phyloP scores from a whole-genome alignment of 1,140 invertebrate genomes.

The Anoplophora glabripennis region DNA sequence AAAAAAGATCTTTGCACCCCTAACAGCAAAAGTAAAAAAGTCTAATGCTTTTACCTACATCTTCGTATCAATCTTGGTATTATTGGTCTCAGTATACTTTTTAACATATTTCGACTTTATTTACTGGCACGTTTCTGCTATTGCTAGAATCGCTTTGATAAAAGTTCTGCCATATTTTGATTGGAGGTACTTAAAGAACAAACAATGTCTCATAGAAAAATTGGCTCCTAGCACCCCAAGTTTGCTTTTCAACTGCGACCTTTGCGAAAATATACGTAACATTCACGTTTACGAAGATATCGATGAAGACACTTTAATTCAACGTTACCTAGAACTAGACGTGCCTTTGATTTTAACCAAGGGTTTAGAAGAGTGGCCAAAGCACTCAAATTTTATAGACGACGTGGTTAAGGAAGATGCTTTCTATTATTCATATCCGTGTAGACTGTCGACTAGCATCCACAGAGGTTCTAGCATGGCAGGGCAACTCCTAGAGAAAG shows the following conservation, averaged over 20 bases:
- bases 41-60: slow-evolving; percentile 6
- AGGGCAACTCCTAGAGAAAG: slow-evolving; percentile 24
- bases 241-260: slow-evolving; percentile 42
- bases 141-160: slow-evolving; percentile 62
- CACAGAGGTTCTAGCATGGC: slow-evolving; percentile 13
- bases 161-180: slow-evolving; percentile 74
- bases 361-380: slow-evolving; percentile 31
- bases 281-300: slow-evolving; percentile 26
- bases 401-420: slow-evolving; percentile 12
- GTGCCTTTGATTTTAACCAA: slow-evolving; percentile 31
- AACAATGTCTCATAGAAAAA: slow-evolving; percentile 62
- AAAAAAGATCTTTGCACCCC: slow-evolving; percentile 63
- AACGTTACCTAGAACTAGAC: slow-evolving; percentile 33
- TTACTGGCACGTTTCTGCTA: slow-evolving; percentile 58
- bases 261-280: slow-evolving; percentile 37
- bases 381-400: slow-evolving; percentile 14
- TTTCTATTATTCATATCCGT: slow-evolving; percentile 35
- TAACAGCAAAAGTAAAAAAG: slow-evolving; percentile 48
- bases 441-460: slow-evolving; percentile 35
- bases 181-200: slow-evolving; percentile 75
- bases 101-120: slow-evolving; percentile 50
- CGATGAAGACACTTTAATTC: slow-evolving; percentile 22
- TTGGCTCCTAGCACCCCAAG: slow-evolving; percentile 33
- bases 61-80: slow-evolving; percentile 19
- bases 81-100: slow-evolving; percentile 42